Percentiles rank a stretch among this genome's conserved stretches.
These are phyloP conservation scores for Aphelenchoides fujianensis DNA, from an alignment of 1,140 invertebrate genomes.

Conservation along the genomic window DNA sequence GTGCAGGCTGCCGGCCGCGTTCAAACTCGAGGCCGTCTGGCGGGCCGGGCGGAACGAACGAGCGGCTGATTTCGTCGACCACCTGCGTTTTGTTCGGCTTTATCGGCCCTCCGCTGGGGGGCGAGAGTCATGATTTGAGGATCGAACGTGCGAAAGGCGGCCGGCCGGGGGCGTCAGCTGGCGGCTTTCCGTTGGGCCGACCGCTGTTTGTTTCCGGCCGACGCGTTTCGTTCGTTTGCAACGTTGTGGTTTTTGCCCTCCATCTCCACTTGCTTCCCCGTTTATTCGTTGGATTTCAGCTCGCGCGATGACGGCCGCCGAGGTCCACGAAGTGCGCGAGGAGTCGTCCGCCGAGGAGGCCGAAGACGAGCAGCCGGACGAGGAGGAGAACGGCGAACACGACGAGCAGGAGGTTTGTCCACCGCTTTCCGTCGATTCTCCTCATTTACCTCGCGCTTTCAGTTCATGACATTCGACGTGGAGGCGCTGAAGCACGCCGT, in stretches of 20 bases:
- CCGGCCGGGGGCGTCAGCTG: not conserved
- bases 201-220: not conserved
- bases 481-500: not conserved
- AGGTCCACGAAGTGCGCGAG: too few relatives aligned
- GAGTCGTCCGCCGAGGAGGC: not conserved
- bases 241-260: too few relatives aligned
- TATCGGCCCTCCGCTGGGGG: too few relatives aligned
- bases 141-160: not conserved
- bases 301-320: not conserved
- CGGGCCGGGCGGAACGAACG: too few relatives aligned
- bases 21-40: too few relatives aligned
- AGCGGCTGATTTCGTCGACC: too few relatives aligned
- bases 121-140: not conserved
- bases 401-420: not conserved
- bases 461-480: constrained; percentile 1
- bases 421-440: not conserved
- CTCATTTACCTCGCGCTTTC: not conserved
- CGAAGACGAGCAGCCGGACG: not conserved
- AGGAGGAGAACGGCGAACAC: not conserved
- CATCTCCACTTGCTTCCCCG: too few relatives aligned
- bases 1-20: too few relatives aligned
- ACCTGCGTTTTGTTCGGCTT: too few relatives aligned
- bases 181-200: not conserved
- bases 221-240: not conserved
- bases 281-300: not conserved